Evolutionary conservation across 2,113 vertebrate species (phyloP).

Genomic region (Loxodonta africana): DNA sequence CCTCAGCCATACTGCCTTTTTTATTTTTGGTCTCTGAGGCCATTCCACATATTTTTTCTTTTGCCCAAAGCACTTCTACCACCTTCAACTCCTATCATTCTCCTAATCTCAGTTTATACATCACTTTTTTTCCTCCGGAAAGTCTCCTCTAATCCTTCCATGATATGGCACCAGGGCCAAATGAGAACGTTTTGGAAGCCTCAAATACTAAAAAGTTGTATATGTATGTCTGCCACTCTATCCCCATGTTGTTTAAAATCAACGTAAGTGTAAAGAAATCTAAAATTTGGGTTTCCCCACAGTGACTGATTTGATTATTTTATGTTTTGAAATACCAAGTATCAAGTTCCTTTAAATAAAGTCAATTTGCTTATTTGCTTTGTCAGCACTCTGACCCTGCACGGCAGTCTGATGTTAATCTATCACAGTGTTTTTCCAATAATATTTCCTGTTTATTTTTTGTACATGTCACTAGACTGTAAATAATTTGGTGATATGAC

Average conservation of each 20-base stretch:
- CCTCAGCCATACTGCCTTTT: neutral
- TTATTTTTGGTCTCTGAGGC: neutral
- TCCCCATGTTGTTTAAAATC: neutral
- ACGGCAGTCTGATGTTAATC: neutral
- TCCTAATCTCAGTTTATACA: neutral
- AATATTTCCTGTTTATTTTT: neutral
- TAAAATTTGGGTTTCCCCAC: neutral
- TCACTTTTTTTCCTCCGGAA: neutral
- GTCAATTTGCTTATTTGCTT: neutral
- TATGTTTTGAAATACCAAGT: neutral
- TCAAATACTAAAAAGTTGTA: neutral
- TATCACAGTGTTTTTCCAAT: neutral
- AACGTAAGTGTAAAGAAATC: neutral
- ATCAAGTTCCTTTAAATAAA: neutral
- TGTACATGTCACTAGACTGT: neutral
- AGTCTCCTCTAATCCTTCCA: neutral
- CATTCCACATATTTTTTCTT: neutral
- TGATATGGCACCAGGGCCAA: neutral
- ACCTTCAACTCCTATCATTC: neutral
- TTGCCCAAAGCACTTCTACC: neutral
- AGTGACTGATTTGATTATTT: neutral
- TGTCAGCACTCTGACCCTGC: neutral
- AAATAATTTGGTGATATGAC: neutral
- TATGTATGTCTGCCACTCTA: neutral
- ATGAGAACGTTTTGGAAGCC: neutral